Base-by-base conservation (phyloP, 2,113 vertebrate species). In the Erpornis zantholeuca region DNA sequence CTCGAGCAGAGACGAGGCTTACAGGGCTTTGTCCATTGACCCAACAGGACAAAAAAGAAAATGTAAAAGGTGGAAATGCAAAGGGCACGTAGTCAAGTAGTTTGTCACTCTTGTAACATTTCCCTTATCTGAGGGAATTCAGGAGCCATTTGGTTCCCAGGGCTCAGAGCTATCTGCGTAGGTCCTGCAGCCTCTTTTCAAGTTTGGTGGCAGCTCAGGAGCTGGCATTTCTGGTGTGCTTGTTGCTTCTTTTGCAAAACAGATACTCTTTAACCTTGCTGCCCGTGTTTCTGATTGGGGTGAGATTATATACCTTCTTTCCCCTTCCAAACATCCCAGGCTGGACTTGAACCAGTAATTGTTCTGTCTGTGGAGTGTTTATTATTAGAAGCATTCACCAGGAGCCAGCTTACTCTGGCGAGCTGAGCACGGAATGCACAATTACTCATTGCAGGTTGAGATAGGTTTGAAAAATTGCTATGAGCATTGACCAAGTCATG, bases 271-370 rank as follows among this genome's bases (percentile, higher is more conserved):
- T 88, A 77, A 36, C 35, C 44, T 79, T 85, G 65, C 56, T 81
- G 44, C 15, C n/a, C 23, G 19, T 72, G 8, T 69, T 80, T 93
- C 57, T 76, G 57, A 47, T 69, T 80, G 71, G 44, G 40, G 22
- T 88, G 29, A 90, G 82, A 92, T 66, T 4, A 33, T 59, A 44
- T 2, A 21, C 2, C 0, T 54, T 50, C 61, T 85, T 69, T 6
- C 1, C 15, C 22, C 3, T n/a, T 63, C 21, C 44, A 78, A 78
- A 63, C 20, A 54, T 66, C 44, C 38, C 59, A 33, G 52, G 44
- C 71, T 92, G 66, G 71, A 88, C 54, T 69, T 71, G 79, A 80
- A 88, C 59, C 86, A 86, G 63, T 68, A 79, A 52, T 93, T 96
- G 81, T 65, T 86, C 61, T 94, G 45, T 76, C 88, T 80, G 76